Evolutionary conservation across 1,140 invertebrate genomes (phyloP), one percentile per base, ranked within the genome.

Genomic region (Dinothrombium tinctorium): DNA sequence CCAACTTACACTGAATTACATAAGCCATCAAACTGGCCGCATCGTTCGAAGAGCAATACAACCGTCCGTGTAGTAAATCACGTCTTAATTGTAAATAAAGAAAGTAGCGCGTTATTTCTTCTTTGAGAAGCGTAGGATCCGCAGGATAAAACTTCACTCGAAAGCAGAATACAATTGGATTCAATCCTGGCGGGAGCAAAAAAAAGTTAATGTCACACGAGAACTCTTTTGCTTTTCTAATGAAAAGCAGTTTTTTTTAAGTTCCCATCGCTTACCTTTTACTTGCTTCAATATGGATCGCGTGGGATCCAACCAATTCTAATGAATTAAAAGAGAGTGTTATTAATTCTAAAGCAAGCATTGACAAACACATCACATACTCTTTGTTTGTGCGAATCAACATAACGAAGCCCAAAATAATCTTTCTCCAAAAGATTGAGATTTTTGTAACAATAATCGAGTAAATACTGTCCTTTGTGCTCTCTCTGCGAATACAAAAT

Each of bases 401-500:
- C 82, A 72, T 81, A 95, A 44, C 86, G 69, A 20, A 96, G 68
- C 7, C 89, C 89, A 63, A 95, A 94, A 61, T 95, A 95, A 63
- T 95, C 89, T 51, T 81, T 89, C 62, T 95, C 89, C 45, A 82
- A 69, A 47, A 95, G 71, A 62, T 90, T 84, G 42, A 95, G 65
- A 55, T 87, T 77, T 50, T 79, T 72, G 59, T 86, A 94, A 41
- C 92, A 77, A 67, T 81, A 75, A 55, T 94, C 86, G 53, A 95
- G 61, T 39, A 96, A 67, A 60, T 75, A 80, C 58, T 81, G 81
- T 42, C 87, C 89, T 60, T 86, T 84, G 53, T 87, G 77, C 56
- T 82, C 76, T 50, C 76, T 73, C n/a, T n/a, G n/a, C n/a, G n/a
- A n/a, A n/a, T n/a, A n/a, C n/a, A n/a, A n/a, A n/a, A n/a, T n/a